Evolutionary conservation across 2,113 vertebrate genomes (phyloP).

Genomic region (Oncorhynchus mykiss): DNA sequence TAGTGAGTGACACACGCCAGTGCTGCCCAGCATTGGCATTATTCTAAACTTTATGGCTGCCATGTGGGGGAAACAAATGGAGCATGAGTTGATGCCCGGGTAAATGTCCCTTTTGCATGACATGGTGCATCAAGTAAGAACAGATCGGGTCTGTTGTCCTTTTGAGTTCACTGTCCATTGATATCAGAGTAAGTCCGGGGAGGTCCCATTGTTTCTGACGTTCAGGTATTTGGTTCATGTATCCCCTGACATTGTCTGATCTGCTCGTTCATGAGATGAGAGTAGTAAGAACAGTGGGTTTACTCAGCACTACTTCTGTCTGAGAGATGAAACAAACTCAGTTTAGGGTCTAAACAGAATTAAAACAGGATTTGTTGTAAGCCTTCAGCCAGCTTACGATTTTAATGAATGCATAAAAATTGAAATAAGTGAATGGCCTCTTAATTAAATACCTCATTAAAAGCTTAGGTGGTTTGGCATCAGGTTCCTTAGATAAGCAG

Average conservation of each 20-base stretch:
- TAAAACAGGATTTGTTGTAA: slow-evolving; percentile 27
- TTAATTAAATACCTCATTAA: slow-evolving; percentile 46
- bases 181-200: too few species aligned
- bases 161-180: too few species aligned
- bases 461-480: slow-evolving; percentile 26
- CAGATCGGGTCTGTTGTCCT: too few species aligned
- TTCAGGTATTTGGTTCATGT: too few species aligned
- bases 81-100: slow-evolving; percentile 7
- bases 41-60: slow-evolving; percentile 21
- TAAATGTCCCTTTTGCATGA: slow-evolving; percentile 4
- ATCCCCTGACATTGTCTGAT: too few species aligned
- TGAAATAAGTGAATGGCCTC: slow-evolving; percentile 40
- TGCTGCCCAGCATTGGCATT: slow-evolving; percentile 2
- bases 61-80: slow-evolving; percentile 23
- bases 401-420: slow-evolving; percentile 43
- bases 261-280: not conserved
- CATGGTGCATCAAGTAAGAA: too few species aligned
- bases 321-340: slow-evolving; percentile 17
- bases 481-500: slow-evolving; percentile 18
- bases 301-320: slow-evolving; percentile 13
- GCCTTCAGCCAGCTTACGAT: slow-evolving; percentile 24
- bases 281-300: slow-evolving; percentile 12
- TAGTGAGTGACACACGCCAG: slow-evolving; percentile 1
- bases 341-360: slow-evolving; percentile 19
- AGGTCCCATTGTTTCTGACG: too few species aligned